phyloP scores from a whole-genome alignment of 2,888 invertebrate genomes.

The Caenorhabditis sp. region DNA sequence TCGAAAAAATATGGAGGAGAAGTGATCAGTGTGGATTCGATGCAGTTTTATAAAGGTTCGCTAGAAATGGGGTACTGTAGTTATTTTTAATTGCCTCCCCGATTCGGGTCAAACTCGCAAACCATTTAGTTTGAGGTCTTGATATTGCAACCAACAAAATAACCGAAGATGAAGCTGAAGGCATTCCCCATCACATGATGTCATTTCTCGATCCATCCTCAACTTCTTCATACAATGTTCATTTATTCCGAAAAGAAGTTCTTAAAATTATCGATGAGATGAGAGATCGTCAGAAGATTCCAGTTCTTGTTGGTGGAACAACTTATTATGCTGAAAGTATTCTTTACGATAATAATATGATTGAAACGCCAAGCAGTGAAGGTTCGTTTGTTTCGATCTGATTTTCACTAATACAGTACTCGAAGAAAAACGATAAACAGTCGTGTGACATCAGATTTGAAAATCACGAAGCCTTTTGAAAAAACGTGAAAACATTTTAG shows the following conservation, averaged over 20 bases:
- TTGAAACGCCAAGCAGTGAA: slow-evolving; percentile 20
- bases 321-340: slow-evolving; percentile 97
- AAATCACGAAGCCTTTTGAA: no score
- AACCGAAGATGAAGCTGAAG: slow-evolving; percentile 80
- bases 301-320: slow-evolving; percentile 94
- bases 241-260: slow-evolving; percentile 45
- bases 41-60: slow-evolving; percentile 95
- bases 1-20: slow-evolving; percentile 76
- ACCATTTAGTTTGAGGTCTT: slow-evolving; percentile 53
- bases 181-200: slow-evolving; percentile 86
- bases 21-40: slow-evolving; percentile 94
- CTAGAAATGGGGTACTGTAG: background rate
- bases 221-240: slow-evolving; percentile 54
- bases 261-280: slow-evolving; percentile 41
- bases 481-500: no score
- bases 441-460: no score
- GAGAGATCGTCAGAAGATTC: slow-evolving; percentile 78
- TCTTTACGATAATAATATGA: slow-evolving; percentile 75
- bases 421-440: no score
- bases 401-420: no score
- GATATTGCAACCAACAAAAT: slow-evolving; percentile 75
- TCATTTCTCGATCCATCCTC: slow-evolving; percentile 82
- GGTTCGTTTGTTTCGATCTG: background rate
- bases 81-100: background rate
- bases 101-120: no score